Evolutionary conservation across 2,888 invertebrate species (phyloP).

Genomic region (Caenorhabditis sp.): DNA sequence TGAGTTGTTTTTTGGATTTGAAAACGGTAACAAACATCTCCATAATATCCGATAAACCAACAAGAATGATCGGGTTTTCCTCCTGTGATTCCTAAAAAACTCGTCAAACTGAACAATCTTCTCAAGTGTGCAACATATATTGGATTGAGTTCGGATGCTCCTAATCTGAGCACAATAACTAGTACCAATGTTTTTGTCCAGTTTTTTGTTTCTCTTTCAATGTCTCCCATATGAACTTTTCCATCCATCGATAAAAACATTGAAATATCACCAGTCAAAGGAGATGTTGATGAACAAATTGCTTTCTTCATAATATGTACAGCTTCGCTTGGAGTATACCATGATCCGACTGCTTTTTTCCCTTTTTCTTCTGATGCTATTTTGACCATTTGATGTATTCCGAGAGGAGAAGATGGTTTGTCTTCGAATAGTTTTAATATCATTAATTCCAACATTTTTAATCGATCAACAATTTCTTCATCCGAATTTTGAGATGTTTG

Average conservation of each 20-base stretch:
- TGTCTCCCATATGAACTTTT: conserved; percentile 40
- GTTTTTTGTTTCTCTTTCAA: conserved; percentile 47
- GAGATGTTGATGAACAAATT: conserved; percentile 40
- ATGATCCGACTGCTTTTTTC: conserved; percentile 51
- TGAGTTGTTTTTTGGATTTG: neutral
- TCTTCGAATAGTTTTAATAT: conserved; percentile 61
- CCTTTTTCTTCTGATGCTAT: conserved; percentile 36
- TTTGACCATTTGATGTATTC: conserved; percentile 53
- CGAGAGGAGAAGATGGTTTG: conserved; percentile 39
- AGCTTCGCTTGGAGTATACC: conserved; percentile 62
- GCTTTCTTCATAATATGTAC: conserved; percentile 53
- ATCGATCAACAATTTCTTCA: conserved; percentile 13
- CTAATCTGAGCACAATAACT: conserved; percentile 56
- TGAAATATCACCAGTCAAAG: conserved; percentile 42
- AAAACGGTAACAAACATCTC: conserved; percentile 32
- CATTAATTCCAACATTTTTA: conserved; percentile 27
- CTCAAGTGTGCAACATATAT: conserved; percentile 85
- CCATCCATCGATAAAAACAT: conserved; percentile 54
- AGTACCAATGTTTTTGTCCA: conserved; percentile 61
- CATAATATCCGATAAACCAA: conserved; percentile 90
- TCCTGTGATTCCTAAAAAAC: conserved; percentile 89
- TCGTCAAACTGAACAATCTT: conserved; percentile 81
- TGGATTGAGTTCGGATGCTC: conserved; percentile 57
- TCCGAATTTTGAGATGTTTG: conserved; percentile 2
- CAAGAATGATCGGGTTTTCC: conserved; percentile 90